Evolutionary conservation across 2,888 invertebrate species (phyloP).

Genomic region (Pediacus dermestoides): DNA sequence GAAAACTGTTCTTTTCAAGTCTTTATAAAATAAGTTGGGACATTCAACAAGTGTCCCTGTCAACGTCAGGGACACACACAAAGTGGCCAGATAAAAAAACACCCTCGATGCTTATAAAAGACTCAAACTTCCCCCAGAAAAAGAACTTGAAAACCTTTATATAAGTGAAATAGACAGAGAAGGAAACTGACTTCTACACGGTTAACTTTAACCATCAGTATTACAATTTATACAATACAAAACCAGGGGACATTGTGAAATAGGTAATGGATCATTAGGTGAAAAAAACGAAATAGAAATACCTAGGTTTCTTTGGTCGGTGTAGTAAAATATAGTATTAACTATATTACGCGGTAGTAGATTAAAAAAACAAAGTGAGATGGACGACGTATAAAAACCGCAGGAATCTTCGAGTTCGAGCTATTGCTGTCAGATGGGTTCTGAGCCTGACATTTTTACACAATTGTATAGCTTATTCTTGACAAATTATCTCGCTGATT

Average conservation of each 20-base stretch:
- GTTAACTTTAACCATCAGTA: no score
- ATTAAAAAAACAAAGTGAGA: slow-evolving; percentile 19
- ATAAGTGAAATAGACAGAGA: slow-evolving; percentile 38
- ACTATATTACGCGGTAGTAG: no score
- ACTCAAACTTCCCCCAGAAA: slow-evolving; percentile 38
- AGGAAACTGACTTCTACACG: slow-evolving; percentile 25
- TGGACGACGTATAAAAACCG: slow-evolving; percentile 25
- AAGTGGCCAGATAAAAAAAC: slow-evolving; percentile 50
- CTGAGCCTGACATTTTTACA: slow-evolving; percentile 28
- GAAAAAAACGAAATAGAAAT: no score
- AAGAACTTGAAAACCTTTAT: slow-evolving; percentile 16
- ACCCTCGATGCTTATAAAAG: slow-evolving; percentile 49
- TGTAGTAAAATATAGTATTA: no score
- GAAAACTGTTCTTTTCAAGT: slow-evolving; percentile 38
- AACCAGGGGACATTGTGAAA: no score
- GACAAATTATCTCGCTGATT: slow-evolving; percentile 27
- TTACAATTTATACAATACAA: no score
- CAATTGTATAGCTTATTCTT: slow-evolving; percentile 26
- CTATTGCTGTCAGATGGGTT: slow-evolving; percentile 23
- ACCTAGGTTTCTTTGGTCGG: no score
- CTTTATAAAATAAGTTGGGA: slow-evolving; percentile 34
- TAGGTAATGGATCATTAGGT: no score
- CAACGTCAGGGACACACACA: slow-evolving; percentile 49
- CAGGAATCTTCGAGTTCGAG: slow-evolving; percentile 27
- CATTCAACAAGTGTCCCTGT: slow-evolving; percentile 48